phyloP scores from a whole-genome alignment of 2,113 vertebrate genomes.

The Empidonax traillii region DNA sequence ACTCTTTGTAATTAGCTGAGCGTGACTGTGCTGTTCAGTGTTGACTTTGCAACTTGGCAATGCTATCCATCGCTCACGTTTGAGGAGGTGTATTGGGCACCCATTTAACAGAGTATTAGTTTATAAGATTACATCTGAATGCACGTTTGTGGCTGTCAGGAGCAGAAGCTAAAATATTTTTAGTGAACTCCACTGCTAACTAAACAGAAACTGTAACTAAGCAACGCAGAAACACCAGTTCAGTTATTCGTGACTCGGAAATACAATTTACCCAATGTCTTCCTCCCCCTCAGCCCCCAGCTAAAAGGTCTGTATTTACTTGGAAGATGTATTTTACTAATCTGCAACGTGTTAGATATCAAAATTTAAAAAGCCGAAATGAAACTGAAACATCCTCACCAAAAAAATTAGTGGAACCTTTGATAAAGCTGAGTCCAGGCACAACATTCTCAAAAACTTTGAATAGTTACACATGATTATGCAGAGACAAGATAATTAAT shows the following conservation, averaged over 20 bases:
- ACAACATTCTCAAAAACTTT: neutral
- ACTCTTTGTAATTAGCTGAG: neutral
- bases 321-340: slow-evolving; percentile 3
- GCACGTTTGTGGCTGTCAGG: neutral
- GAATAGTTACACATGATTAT: neutral
- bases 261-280: neutral
- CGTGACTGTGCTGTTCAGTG: neutral
- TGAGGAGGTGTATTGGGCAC: neutral
- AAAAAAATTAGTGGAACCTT: neutral
- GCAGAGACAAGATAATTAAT: neutral
- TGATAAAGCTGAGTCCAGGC: neutral
- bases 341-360: neutral
- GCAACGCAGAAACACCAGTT: slow-evolving; percentile 50
- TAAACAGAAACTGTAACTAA: slow-evolving; percentile 59
- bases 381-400: neutral
- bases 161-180: slow-evolving; percentile 51
- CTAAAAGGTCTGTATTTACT: slow-evolving; percentile 3
- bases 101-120: neutral
- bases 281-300: neutral
- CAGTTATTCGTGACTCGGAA: slow-evolving; percentile 19
- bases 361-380: neutral
- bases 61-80: neutral
- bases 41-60: neutral
- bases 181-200: neutral
- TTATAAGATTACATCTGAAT: neutral